Evolutionary conservation across 2,888 invertebrate species (phyloP).

Genomic region (Limnephilus marmoratus): DNA sequence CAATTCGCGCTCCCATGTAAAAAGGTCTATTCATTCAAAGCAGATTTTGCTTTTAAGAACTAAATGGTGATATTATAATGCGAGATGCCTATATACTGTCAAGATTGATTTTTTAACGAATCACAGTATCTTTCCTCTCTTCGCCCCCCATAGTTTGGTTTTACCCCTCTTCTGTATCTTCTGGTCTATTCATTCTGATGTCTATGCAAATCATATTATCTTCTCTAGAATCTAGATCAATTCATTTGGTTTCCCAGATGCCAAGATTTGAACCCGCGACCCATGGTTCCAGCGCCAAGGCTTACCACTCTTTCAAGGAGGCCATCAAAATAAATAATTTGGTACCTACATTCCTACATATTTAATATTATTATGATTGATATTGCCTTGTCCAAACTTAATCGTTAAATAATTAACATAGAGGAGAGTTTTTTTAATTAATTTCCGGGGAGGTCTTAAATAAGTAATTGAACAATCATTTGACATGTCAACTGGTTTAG

Average conservation of each 20-base stretch:
- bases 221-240: no score
- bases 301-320: background rate
- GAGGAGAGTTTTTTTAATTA: background rate
- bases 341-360: background rate
- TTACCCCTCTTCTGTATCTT: no score
- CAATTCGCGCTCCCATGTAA: no score
- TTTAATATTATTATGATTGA: background rate
- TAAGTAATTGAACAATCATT: background rate
- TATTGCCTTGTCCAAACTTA: background rate
- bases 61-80: no score
- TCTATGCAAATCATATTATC: no score
- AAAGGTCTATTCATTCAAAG: no score
- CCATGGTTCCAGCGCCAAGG: background rate
- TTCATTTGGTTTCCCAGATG: background rate
- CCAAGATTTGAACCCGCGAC: background rate
- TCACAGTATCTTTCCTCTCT: no score
- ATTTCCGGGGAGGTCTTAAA: background rate
- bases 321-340: background rate
- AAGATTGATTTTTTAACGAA: no score
- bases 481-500: background rate
- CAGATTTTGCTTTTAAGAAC: no score
- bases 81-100: no score
- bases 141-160: no score
- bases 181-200: no score
- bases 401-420: background rate